Evolutionary conservation across 2,888 invertebrate species (phyloP).

Genomic region (Ceraclea dissimilis): DNA sequence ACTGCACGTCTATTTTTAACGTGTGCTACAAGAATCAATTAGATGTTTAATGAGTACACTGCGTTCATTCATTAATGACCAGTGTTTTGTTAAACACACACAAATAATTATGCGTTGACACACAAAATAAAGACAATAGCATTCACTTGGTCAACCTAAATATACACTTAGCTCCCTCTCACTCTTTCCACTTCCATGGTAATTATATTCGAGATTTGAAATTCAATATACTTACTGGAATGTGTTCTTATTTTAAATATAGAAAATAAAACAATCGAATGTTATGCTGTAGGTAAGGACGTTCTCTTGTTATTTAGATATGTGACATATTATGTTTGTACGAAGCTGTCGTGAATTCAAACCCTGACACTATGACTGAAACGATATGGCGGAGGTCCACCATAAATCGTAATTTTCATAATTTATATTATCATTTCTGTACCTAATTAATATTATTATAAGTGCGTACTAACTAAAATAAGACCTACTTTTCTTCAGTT

Average conservation of each 20-base stretch:
- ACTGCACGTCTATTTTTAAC: neutral
- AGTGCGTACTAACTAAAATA: too few relatives aligned
- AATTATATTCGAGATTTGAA: neutral
- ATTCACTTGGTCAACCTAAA: neutral
- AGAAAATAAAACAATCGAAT: neutral
- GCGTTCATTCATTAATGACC: neutral
- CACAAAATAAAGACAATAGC: slow-evolving; percentile 1
- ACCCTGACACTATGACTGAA: too few relatives aligned
- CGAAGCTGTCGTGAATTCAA: too few relatives aligned
- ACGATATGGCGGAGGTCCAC: too few relatives aligned
- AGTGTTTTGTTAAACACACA: neutral
- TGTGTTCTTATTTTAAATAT: neutral
- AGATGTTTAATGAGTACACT: neutral
- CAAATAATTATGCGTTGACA: slow-evolving; percentile 1
- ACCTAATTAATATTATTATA: too few relatives aligned
- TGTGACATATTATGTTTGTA: too few relatives aligned
- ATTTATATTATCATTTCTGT: too few relatives aligned
- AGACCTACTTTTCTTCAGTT: too few relatives aligned
- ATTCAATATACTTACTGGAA: neutral
- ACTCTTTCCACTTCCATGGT: neutral
- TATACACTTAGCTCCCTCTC: neutral
- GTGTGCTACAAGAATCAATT: neutral
- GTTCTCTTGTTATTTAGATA: too few relatives aligned
- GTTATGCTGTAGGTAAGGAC: too few relatives aligned
- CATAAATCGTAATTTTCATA: too few relatives aligned